Base-by-base conservation (phyloP, 2,113 vertebrate species). In the Lethenteron camtschaticum region DNA sequence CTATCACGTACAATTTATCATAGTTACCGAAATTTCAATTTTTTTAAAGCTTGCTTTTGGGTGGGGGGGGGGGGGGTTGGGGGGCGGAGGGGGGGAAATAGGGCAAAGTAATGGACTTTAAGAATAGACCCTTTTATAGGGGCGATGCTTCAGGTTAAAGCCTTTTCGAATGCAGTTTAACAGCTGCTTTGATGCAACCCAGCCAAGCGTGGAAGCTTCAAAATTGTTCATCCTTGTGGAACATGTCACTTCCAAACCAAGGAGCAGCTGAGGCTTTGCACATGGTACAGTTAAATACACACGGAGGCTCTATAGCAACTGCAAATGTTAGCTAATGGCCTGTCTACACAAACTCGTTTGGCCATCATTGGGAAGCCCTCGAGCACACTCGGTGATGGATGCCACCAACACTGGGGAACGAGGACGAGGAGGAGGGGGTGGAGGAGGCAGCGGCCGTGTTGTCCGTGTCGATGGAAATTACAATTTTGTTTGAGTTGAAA, bases 341-440 rank as follows among this genome's bases (percentile, higher is more conserved):
- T 77, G 78, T 86, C 84, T 81, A 83, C 81, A 85, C 88, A 86
- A 90, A 95, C 87, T 94, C 91, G 86, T 99, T 95, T 89, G 85
- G 85, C 85, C 86, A 83, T 87, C 83, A 83, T 83, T 85, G 85
- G 84, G 84, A 83, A 85, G 85, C 84, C 81, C 41, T 41, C 41
- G 41, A 41, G 41, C 41, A 41, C 41, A 78, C 78, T 77, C 81
- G 80, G 83, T 85, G 84, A 85, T 84, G 63, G 70, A 85, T 81
- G 82, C 83, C 82, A 41, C 41, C 41, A 41, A 41, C 41, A 41
- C 41, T 41, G 41, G 41, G 41, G 41, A 41, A 41, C 41, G 41
- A 41, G 41, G 41, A 41, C 1, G 41, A 41, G 41, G 41, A 41
- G 41, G 41, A 41, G 41, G 41, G 41, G 41, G 41, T 41, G 3